Percentiles rank a stretch among this genome's conserved stretches.
These are phyloP conservation scores for Ia io DNA, from an alignment of 2,113 vertebrate species.

Conservation along the genomic window DNA sequence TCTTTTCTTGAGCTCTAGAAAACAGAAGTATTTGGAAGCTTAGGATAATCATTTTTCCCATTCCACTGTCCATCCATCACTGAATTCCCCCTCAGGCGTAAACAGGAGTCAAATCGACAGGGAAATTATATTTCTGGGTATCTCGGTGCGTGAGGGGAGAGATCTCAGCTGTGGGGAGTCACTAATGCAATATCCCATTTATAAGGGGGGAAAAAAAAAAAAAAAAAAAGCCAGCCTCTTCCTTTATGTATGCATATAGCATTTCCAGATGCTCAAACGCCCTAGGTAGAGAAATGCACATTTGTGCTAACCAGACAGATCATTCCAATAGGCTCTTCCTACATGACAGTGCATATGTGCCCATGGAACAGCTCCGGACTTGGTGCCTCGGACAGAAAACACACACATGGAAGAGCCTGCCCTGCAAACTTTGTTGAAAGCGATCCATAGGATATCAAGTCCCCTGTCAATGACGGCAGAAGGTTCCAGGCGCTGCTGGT, in stretches of 20 bases:
- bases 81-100: slow-evolving; percentile 3
- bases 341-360: not conserved
- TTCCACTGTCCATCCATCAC: not conserved
- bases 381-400: not conserved
- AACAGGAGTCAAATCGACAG: not conserved
- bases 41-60: not conserved
- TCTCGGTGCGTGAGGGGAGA: not conserved
- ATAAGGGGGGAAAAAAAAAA: not conserved
- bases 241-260: not conserved
- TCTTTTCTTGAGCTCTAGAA: not conserved
- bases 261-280: not conserved
- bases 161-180: not conserved
- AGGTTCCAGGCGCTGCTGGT: slow-evolving; percentile 53
- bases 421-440: slow-evolving; percentile 55
- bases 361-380: not conserved
- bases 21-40: slow-evolving; percentile 8
- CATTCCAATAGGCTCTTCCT: not conserved
- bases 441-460: not conserved
- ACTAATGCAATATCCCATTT: not conserved
- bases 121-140: not conserved
- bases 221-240: not conserved
- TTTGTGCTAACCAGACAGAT: not conserved
- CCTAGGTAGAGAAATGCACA: not conserved
- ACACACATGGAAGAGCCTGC: not conserved
- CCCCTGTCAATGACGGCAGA: slow-evolving; percentile 59